Conservation (phyloP, 1,140 invertebrate species). For the Drosophila guanche region DNA sequence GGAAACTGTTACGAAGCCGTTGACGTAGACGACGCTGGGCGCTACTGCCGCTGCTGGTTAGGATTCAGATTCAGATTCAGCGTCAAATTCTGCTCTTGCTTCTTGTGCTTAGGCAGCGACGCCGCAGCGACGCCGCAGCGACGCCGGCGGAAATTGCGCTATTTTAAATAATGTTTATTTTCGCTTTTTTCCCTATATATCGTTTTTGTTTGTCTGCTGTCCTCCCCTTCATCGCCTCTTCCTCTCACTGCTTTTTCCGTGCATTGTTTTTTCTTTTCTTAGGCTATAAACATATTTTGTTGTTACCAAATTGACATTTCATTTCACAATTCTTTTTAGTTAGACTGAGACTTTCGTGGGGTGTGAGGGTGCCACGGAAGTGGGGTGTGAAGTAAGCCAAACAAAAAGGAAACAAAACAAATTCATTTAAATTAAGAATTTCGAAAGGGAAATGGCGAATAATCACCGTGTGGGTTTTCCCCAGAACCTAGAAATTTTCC, state of each 20-base stretch:
- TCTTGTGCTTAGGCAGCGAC: conserved; percentile 28
- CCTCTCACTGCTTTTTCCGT: conserved; percentile 24
- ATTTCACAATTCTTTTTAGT: conserved; percentile 64
- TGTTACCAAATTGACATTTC: conserved; percentile 79
- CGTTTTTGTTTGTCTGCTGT: conserved; percentile 25
- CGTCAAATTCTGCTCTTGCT: conserved; percentile 27
- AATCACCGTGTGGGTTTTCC: too few species aligned
- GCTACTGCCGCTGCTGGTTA: conserved; percentile 20
- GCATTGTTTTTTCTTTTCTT: conserved; percentile 35
- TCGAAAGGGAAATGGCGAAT: too few species aligned
- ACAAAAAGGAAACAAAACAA: too few species aligned
- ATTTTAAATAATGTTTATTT: conserved; percentile 83
- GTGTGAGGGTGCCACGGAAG: not conserved
- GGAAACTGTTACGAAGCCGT: conserved; percentile 83
- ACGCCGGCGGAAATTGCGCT: conserved; percentile 79
- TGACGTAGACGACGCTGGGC: conserved; percentile 35
- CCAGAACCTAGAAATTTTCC: too few species aligned
- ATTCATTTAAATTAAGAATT: too few species aligned
- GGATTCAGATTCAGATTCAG: conserved; percentile 17
- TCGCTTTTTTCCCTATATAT: conserved; percentile 50
- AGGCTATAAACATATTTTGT: conserved; percentile 63
- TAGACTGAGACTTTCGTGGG: conserved; percentile 53
- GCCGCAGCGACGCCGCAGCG: conserved; percentile 21
- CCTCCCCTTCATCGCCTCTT: too few species aligned
- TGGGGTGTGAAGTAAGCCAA: too few species aligned